A percentile compares a stretch with the other conserved stretches of the same genome.
These are phyloP conservation scores for Dicyrtoma fusca DNA, from an alignment of 2,888 invertebrate species.

Conservation along the genomic window DNA sequence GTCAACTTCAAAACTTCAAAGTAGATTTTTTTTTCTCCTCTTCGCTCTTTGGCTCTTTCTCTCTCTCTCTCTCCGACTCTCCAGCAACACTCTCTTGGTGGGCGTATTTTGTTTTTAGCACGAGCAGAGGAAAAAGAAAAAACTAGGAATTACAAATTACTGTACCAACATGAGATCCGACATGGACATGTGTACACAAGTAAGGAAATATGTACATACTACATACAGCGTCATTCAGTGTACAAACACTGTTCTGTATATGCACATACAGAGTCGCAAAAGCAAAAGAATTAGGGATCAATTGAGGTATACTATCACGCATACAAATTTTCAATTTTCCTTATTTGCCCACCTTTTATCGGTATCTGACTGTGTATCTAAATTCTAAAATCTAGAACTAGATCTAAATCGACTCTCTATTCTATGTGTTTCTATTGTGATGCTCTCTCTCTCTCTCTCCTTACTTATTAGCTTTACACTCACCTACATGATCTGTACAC, in stretches of 20 bases:
- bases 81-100: not conserved
- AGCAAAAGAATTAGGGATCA: constrained; percentile 1
- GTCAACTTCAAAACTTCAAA: too few relatives aligned
- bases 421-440: too few relatives aligned
- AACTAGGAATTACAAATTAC: not conserved
- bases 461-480: constrained; percentile 7
- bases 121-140: not conserved
- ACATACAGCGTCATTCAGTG: not conserved
- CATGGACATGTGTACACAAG: not conserved
- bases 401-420: too few relatives aligned
- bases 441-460: too few relatives aligned
- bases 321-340: constrained; percentile 4
- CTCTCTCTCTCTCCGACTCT: constrained; percentile 12
- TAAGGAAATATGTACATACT: not conserved
- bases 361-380: not conserved
- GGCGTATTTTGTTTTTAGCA: constrained; percentile 4
- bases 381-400: too few relatives aligned
- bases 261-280: not conserved
- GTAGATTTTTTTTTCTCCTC: too few relatives aligned
- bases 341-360: constrained; percentile 23
- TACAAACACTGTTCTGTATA: too few relatives aligned
- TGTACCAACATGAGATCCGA: not conserved
- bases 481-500: too few relatives aligned
- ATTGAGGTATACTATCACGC: too few relatives aligned
- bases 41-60: constrained; percentile 1